phyloP scores from a whole-genome alignment of 2,113 vertebrate genomes.

The Corynorhinus townsendii region DNA sequence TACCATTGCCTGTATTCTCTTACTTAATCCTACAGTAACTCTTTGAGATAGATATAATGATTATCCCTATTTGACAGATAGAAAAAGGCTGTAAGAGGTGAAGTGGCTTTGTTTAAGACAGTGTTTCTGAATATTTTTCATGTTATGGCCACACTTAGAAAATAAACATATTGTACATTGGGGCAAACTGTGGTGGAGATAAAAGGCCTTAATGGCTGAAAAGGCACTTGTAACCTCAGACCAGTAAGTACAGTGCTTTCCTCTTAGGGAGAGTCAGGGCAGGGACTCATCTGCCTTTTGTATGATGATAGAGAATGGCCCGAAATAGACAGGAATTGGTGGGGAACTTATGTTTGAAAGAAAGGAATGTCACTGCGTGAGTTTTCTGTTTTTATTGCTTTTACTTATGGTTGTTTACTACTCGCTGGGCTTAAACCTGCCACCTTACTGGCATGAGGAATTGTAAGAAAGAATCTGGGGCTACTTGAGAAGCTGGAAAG shows the following conservation, averaged over 20 bases:
- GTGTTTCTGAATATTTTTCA: neutral
- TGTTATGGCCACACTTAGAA: neutral
- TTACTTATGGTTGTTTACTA: neutral
- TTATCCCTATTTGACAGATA: neutral
- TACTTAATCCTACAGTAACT: neutral
- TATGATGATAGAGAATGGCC: neutral
- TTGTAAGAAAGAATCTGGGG: neutral
- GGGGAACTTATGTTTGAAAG: neutral
- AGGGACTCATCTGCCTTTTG: neutral
- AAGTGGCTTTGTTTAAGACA: neutral
- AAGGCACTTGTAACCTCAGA: neutral
- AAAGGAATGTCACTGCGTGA: accelerated
- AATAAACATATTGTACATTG: neutral
- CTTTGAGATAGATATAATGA: neutral
- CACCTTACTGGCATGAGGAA: neutral
- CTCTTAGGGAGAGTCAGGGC: neutral
- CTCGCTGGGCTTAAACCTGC: neutral
- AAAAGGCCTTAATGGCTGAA: neutral
- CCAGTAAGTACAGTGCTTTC: neutral
- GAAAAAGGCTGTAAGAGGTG: neutral
- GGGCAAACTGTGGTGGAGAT: neutral
- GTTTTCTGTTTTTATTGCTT: neutral
- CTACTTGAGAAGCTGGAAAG: neutral
- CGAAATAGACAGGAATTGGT: neutral
- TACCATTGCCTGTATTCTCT: neutral